A percentile compares a stretch with the other conserved stretches of the same genome.
Conservation (phyloP, 2,113 vertebrate species). For the Melanocharis versteri region DNA sequence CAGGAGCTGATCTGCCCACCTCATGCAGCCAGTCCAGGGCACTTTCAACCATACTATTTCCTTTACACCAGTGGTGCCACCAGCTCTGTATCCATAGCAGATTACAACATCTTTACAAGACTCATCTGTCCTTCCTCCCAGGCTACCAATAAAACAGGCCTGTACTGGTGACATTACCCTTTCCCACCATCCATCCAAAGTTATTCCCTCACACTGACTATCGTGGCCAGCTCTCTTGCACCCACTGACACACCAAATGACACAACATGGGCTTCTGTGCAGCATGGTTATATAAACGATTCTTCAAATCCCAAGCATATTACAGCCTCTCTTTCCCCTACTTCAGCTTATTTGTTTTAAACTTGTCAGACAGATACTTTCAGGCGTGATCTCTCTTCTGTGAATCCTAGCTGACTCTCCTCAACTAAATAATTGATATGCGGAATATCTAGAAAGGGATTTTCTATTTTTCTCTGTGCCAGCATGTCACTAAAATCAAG, state of each 20-base stretch:
- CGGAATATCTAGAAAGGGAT: neutral
- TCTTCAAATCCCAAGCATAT: neutral
- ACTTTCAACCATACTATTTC: neutral
- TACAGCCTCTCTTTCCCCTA: neutral
- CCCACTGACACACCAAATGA: neutral
- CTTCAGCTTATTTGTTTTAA: neutral
- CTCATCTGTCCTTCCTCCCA: neutral
- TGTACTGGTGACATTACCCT: neutral
- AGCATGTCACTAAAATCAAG: neutral
- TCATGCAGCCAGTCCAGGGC: neutral
- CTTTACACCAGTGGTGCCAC: neutral
- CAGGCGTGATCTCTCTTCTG: neutral
- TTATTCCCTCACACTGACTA: fast-evolving
- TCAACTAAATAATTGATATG: neutral
- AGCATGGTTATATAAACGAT: fast-evolving
- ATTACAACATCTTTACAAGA: neutral
- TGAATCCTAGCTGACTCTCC: neutral
- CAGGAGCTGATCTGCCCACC: neutral
- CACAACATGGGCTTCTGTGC: neutral
- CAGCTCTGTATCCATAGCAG: neutral
- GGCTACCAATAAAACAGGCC: neutral
- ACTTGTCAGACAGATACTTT: neutral
- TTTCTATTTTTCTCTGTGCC: neutral
- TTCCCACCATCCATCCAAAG: neutral
- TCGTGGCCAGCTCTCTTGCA: neutral